These are phyloP conservation scores for Atta cephalotes DNA, from an alignment of 1,140 invertebrate species.

Conservation along the genomic window DNA sequence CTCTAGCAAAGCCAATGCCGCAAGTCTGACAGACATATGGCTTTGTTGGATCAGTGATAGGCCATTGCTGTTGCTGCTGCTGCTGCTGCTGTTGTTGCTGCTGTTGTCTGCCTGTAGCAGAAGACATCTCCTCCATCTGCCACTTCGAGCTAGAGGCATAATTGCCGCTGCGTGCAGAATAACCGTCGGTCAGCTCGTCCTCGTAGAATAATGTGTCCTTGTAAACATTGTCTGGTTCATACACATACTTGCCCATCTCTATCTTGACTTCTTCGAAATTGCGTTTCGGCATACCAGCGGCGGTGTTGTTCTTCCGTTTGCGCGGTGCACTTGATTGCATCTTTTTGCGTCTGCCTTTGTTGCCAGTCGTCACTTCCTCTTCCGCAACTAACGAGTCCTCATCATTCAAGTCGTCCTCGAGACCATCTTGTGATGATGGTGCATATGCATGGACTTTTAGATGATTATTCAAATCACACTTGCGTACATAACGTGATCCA, in stretches of 20 bases:
- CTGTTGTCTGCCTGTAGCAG: conserved; percentile 74
- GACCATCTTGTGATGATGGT: conserved; percentile 84
- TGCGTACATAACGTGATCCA: conserved; percentile 91
- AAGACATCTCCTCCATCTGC: conserved; percentile 75
- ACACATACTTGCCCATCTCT: conserved; percentile 79
- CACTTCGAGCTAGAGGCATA: conserved; percentile 83
- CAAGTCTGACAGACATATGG: conserved; percentile 94
- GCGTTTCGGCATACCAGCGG: conserved; percentile 70
- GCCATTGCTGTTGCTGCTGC: conserved; percentile 84
- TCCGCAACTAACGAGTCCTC: conserved; percentile 81
- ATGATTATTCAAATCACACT: conserved; percentile 93
- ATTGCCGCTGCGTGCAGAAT: conserved; percentile 84
- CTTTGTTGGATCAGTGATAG: conserved; percentile 90
- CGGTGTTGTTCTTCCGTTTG: conserved; percentile 81
- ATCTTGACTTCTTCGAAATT: conserved; percentile 72
- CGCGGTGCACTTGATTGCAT: conserved; percentile 81
- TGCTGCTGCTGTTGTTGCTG: conserved; percentile 76
- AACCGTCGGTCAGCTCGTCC: conserved; percentile 83
- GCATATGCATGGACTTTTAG: conserved; percentile 92
- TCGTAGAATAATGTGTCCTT: conserved; percentile 84
- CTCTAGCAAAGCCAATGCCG: conserved; percentile 92
- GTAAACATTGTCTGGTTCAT: conserved; percentile 84
- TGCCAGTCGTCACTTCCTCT: conserved; percentile 71
- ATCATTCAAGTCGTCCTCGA: conserved; percentile 87
- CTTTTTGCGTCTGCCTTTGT: conserved; percentile 85